Conservation (phyloP, 2,888 invertebrate species). For the Thera britannica region DNA sequence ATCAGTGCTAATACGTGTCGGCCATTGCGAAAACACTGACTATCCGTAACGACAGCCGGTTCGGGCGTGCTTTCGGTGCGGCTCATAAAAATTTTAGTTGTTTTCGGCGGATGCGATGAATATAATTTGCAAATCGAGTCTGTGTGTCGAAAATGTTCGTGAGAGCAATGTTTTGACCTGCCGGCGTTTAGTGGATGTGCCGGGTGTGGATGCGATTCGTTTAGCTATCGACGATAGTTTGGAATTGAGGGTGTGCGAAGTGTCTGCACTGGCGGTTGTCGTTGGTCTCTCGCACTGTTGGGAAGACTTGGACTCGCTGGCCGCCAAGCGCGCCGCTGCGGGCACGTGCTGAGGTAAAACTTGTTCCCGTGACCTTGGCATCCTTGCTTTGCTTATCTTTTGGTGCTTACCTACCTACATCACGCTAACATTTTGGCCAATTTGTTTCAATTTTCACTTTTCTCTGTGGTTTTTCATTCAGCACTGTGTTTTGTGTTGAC, state of each 20-base stretch:
- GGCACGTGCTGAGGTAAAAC: slow-evolving; percentile 75
- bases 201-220: slow-evolving; percentile 70
- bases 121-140: slow-evolving; percentile 83
- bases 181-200: slow-evolving; percentile 76
- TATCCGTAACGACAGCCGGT: slow-evolving; percentile 49
- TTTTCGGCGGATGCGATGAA: slow-evolving; percentile 84
- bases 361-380: slow-evolving; percentile 59
- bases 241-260: slow-evolving; percentile 60
- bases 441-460: slow-evolving; percentile 34
- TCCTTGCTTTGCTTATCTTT: slow-evolving; percentile 53
- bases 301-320: slow-evolving; percentile 53
- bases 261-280: slow-evolving; percentile 48
- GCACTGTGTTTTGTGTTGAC: slow-evolving; percentile 15
- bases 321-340: slow-evolving; percentile 48
- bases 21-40: slow-evolving; percentile 64
- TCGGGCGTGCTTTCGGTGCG: slow-evolving; percentile 68
- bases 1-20: slow-evolving; percentile 73
- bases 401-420: slow-evolving; percentile 19
- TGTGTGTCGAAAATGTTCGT: slow-evolving; percentile 81
- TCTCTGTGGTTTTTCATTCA: slow-evolving; percentile 27
- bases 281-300: slow-evolving; percentile 48
- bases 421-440: slow-evolving; percentile 39
- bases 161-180: slow-evolving; percentile 81
- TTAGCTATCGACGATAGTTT: slow-evolving; percentile 62
- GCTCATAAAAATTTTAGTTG: slow-evolving; percentile 76